Evolutionary conservation across 2,113 vertebrate species (phyloP).

Genomic region (Calonectris borealis): DNA sequence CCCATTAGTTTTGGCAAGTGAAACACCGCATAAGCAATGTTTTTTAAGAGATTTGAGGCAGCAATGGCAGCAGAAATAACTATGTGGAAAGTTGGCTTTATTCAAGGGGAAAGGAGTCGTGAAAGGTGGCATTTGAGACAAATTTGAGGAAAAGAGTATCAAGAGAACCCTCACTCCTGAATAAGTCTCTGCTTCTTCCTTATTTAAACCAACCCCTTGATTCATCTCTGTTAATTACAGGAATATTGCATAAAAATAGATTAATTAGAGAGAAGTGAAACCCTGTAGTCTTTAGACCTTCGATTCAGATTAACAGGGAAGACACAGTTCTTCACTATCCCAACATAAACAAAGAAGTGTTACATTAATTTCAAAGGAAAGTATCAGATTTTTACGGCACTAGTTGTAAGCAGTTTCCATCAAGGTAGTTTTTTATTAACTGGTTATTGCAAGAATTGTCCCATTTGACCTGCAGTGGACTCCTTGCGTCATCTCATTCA

Average conservation of each 20-base stretch:
- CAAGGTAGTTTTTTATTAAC: not conserved
- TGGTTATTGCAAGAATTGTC: not conserved
- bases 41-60: not conserved
- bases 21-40: not conserved
- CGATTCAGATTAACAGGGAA: not conserved
- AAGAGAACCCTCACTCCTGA: not conserved
- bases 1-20: not conserved
- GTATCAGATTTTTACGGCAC: not conserved
- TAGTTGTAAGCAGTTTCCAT: not conserved
- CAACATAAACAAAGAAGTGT: not conserved
- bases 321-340: not conserved
- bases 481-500: not conserved
- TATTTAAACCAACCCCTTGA: not conserved
- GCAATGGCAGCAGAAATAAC: not conserved
- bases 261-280: constrained; percentile 1
- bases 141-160: not conserved
- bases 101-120: not conserved
- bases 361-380: not conserved
- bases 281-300: not conserved
- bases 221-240: not conserved
- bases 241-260: constrained; percentile 11
- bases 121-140: not conserved
- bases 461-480: not conserved
- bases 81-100: not conserved
- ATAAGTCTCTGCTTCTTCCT: not conserved